phyloP scores from a whole-genome alignment of 2,888 invertebrate genomes.

The Melinaea marsaeus region DNA sequence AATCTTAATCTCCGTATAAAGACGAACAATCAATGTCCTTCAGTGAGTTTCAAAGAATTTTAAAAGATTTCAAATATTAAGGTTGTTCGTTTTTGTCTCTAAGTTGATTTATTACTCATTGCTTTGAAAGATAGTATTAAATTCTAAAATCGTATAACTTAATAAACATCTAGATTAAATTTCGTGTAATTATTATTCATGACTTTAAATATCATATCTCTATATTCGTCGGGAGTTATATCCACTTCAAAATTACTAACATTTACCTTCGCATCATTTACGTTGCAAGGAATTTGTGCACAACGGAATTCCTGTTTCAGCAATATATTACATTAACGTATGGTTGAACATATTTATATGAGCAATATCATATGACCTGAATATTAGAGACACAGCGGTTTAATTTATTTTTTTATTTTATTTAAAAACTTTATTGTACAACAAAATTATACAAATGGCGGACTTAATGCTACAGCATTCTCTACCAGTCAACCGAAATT shows the following conservation, averaged over 20 bases:
- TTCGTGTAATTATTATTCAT: too few species aligned
- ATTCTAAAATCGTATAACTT: too few species aligned
- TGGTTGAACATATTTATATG: constrained; percentile 17
- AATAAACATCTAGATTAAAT: too few species aligned
- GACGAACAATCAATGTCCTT: not conserved
- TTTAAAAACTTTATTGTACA: too few species aligned
- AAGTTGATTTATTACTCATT: too few species aligned
- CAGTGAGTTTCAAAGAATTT: not conserved
- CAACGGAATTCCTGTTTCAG: constrained; percentile 11
- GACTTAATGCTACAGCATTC: too few species aligned
- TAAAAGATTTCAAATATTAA: too few species aligned
- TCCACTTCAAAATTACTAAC: not conserved
- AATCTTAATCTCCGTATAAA: constrained; percentile 1
- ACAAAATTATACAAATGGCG: too few species aligned
- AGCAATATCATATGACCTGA: constrained; percentile 14
- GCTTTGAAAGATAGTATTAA: too few species aligned
- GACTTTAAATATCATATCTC: not conserved
- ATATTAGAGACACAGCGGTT: constrained; percentile 11
- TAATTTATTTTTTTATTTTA: too few species aligned
- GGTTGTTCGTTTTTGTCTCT: too few species aligned
- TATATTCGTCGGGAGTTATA: not conserved
- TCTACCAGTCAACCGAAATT: too few species aligned
- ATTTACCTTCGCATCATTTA: constrained; percentile 9
- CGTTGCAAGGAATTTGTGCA: constrained; percentile 4
- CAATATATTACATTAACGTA: constrained; percentile 11